Evolutionary conservation across 2,888 invertebrate genomes (phyloP).

Genomic region (Leptinotarsa peninsularis): DNA sequence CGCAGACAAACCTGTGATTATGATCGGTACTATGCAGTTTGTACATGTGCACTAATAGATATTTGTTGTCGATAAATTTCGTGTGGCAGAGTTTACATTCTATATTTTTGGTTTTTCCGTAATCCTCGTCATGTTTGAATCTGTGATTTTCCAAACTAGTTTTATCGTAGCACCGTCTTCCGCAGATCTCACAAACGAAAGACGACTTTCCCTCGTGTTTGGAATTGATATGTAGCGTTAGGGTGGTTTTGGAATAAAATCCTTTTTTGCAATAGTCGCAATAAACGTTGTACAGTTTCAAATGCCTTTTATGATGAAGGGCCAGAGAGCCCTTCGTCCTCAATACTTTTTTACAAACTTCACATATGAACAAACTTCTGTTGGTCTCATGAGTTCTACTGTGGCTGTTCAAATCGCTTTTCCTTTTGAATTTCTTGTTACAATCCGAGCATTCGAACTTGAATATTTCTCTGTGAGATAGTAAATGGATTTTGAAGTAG

Average conservation of each 20-base stretch:
- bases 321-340: constrained; percentile 50
- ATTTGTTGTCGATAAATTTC: constrained; percentile 51
- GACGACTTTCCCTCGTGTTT: constrained; percentile 51
- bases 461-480: constrained; percentile 36
- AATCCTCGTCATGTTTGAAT: constrained; percentile 49
- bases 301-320: constrained; percentile 47
- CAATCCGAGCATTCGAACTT: constrained; percentile 39
- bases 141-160: constrained; percentile 51
- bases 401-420: constrained; percentile 43
- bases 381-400: constrained; percentile 43
- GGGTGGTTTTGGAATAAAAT: constrained; percentile 49
- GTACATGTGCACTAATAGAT: constrained; percentile 51
- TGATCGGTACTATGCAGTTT: constrained; percentile 45
- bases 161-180: constrained; percentile 52
- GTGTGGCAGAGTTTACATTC: constrained; percentile 51
- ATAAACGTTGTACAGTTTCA: constrained; percentile 58
- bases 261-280: constrained; percentile 52
- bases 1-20: constrained; percentile 60
- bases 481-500: constrained; percentile 56
- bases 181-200: constrained; percentile 54
- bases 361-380: constrained; percentile 61
- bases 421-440: constrained; percentile 43
- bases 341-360: constrained; percentile 71
- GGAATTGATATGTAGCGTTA: constrained; percentile 50
- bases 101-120: constrained; percentile 48